phyloP scores from a whole-genome alignment of 2,113 vertebrate genomes.

The Toxotes jaculatrix region DNA sequence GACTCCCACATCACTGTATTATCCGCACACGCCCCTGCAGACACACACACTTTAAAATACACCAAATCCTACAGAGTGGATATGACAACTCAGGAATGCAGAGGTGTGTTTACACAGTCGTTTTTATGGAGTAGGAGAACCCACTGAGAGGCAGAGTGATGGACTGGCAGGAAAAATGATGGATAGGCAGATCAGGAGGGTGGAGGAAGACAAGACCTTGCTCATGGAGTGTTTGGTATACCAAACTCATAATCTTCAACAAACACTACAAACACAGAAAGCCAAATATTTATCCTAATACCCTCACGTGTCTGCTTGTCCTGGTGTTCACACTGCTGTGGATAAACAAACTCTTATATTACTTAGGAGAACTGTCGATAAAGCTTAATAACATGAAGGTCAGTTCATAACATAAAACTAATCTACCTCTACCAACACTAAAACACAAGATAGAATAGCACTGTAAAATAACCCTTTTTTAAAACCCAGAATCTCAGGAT shows the following conservation, averaged over 20 bases:
- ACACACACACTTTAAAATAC: neutral
- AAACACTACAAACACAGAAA: constrained; percentile 69
- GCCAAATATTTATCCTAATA: constrained; percentile 72
- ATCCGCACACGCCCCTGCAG: neutral
- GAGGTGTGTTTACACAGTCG: constrained; percentile 1
- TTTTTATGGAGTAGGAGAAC: constrained; percentile 5
- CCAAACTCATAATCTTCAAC: constrained; percentile 66
- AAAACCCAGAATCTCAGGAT: neutral
- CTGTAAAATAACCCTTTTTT: constrained; percentile 1
- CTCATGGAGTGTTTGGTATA: constrained; percentile 31
- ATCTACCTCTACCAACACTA: constrained; percentile 22
- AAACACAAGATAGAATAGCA: constrained; percentile 7
- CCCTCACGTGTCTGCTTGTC: neutral
- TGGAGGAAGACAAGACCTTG: constrained; percentile 3
- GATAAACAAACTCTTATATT: constrained; percentile 58
- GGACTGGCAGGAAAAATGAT: constrained; percentile 7
- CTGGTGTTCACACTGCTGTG: constrained; percentile 20
- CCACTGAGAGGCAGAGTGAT: constrained; percentile 28
- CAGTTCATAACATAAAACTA: constrained; percentile 36
- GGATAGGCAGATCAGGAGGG: constrained; percentile 22
- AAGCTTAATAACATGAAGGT: constrained; percentile 58
- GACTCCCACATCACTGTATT: neutral
- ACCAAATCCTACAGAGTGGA: neutral
- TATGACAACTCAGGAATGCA: constrained; percentile 7
- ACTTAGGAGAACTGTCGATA: constrained; percentile 38